Percentiles rank a stretch among this genome's conserved stretches.
Evolutionary conservation across 2,888 invertebrate genomes (phyloP).

Genomic region (Gnatocerus cornutus): DNA sequence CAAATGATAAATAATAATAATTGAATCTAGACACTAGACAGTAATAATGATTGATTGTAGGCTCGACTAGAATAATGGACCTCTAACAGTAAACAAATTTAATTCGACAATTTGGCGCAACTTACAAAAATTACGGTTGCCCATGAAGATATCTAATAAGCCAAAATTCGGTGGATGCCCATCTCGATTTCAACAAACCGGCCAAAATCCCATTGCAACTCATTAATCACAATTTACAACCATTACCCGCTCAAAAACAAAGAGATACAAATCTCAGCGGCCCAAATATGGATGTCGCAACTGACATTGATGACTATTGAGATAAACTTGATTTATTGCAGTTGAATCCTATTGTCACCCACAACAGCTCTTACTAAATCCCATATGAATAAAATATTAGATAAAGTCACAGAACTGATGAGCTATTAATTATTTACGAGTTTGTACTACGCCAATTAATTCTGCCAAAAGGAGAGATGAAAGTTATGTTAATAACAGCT

Average conservation of each 20-base stretch:
- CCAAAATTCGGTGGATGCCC: too few relatives aligned
- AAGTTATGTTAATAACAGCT: not conserved
- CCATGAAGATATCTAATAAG: too few relatives aligned
- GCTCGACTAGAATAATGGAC: too few relatives aligned
- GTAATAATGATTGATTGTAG: too few relatives aligned
- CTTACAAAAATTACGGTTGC: too few relatives aligned
- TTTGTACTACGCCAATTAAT: not conserved
- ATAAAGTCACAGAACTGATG: not conserved
- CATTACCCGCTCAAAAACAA: slow-evolving; percentile 10
- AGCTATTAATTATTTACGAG: slow-evolving; percentile 9
- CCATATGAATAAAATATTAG: slow-evolving; percentile 7
- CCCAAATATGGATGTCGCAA: slow-evolving; percentile 20
- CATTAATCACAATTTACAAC: slow-evolving; percentile 1
- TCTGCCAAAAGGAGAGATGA: not conserved
- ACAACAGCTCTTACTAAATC: not conserved
- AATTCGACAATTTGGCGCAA: too few relatives aligned
- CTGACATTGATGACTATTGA: slow-evolving; percentile 19
- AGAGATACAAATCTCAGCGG: slow-evolving; percentile 1
- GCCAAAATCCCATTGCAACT: not conserved
- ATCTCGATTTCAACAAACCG: too few relatives aligned
- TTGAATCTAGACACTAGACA: too few relatives aligned
- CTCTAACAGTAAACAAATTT: too few relatives aligned
- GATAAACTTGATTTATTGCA: slow-evolving; percentile 24
- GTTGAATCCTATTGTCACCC: slow-evolving; percentile 18
- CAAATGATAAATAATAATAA: too few relatives aligned